Percentiles rank a stretch among this genome's conserved stretches.
Conservation (phyloP, 2,797 vertebrate genomes). For the Enteromius radiatus region DNA sequence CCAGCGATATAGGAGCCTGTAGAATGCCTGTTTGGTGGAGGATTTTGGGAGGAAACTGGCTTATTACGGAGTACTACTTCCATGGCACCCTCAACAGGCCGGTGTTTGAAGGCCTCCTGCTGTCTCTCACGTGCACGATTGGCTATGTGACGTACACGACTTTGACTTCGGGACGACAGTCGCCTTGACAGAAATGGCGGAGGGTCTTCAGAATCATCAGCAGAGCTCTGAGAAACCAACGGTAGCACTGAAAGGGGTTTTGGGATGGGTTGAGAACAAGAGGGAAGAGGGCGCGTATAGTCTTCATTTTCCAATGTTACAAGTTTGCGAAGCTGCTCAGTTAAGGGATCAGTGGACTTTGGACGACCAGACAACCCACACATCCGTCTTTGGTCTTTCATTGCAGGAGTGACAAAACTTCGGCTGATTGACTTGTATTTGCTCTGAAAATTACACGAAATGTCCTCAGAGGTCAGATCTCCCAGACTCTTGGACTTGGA, state of each 20-base stretch:
- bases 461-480: constrained; percentile 97
- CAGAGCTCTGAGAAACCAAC: constrained; percentile 30
- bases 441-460: constrained; percentile 95
- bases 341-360: constrained; percentile 85
- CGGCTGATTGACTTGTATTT: constrained; percentile 96
- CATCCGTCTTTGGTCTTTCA: constrained; percentile 75
- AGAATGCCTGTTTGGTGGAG: constrained; percentile 86
- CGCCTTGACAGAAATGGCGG: constrained; percentile 87
- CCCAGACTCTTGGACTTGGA: constrained; percentile 95
- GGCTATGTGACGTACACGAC: constrained; percentile 94
- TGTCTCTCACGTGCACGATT: constrained; percentile 92
- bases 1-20: constrained; percentile 94
- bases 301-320: constrained; percentile 89
- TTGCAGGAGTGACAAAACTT: constrained; percentile 87
- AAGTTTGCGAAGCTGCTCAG: constrained; percentile 89
- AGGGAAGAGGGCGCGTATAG: constrained; percentile 43
- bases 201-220: constrained; percentile 71
- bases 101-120: constrained; percentile 87
- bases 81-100: constrained; percentile 53
- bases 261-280: constrained; percentile 7
- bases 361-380: constrained; percentile 66
- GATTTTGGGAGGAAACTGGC: constrained; percentile 72
- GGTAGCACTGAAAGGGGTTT: constrained; percentile 58
- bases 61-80: constrained; percentile 87
- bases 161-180: constrained; percentile 94